These are phyloP conservation scores for Acrossocheilus fasciatus DNA, from an alignment of 2,797 vertebrate genomes.

Conservation along the genomic window DNA sequence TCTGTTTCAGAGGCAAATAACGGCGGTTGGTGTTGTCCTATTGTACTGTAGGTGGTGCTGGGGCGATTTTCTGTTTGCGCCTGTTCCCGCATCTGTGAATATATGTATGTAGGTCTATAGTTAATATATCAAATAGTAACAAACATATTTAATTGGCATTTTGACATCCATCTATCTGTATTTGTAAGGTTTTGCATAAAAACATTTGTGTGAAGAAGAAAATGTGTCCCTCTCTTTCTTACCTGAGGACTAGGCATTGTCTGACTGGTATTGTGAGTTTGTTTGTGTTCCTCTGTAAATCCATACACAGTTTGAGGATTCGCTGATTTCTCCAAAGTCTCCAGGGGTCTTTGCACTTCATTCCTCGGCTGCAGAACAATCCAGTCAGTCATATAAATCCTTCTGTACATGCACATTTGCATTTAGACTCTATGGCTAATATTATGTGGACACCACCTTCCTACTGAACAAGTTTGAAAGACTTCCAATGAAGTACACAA, in stretches of 20 bases:
- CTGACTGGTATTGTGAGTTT: not conserved
- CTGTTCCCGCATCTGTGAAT: not conserved
- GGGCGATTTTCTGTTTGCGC: not conserved
- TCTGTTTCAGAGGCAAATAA: not conserved
- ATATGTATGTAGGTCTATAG: not conserved
- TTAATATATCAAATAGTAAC: not conserved
- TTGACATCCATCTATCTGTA: not conserved
- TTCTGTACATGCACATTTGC: not conserved
- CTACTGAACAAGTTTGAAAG: not conserved
- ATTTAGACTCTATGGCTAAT: not conserved
- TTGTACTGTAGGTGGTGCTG: conserved; percentile 10
- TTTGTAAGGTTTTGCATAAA: not conserved
- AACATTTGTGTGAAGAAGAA: not conserved
- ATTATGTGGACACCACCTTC: not conserved
- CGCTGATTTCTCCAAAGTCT: not conserved
- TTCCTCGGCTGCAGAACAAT: not conserved
- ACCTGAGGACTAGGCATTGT: not conserved
- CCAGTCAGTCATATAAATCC: not conserved
- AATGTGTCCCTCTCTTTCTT: not conserved
- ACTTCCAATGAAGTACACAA: not conserved
- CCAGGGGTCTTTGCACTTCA: not conserved
- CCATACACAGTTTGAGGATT: not conserved
- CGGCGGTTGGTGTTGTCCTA: not conserved
- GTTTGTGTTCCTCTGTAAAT: not conserved
- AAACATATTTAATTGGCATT: not conserved